Conservation (phyloP, 1,140 invertebrate genomes). For the Hetaerina americana region DNA sequence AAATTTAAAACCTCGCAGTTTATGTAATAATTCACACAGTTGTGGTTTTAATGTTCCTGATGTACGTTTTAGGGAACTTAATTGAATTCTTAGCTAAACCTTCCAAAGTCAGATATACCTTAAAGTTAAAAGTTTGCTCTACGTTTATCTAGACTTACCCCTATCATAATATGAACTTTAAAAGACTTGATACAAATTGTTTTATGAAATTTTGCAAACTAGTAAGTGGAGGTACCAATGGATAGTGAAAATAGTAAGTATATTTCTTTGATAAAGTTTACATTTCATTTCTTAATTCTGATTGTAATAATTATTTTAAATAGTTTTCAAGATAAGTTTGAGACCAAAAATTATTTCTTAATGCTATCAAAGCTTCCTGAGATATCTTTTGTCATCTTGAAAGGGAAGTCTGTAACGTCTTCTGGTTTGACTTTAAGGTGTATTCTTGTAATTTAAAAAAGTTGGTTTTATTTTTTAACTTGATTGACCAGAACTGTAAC, state of each 20-base stretch:
- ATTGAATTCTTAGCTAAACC: not conserved
- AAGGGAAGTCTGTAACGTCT: too few relatives aligned
- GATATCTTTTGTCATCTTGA: too few relatives aligned
- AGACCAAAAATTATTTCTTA: not conserved
- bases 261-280: conserved; percentile 6
- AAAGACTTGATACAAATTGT: conserved; percentile 12
- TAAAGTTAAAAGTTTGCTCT: too few relatives aligned
- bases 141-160: not conserved
- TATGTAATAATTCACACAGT: not conserved
- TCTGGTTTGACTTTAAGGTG: too few relatives aligned
- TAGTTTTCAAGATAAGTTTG: not conserved
- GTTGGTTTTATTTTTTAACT: too few relatives aligned
- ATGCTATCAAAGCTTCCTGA: too few relatives aligned
- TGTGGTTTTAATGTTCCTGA: not conserved
- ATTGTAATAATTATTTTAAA: not conserved
- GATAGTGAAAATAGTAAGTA: conserved; percentile 16
- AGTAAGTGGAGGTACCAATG: conserved; percentile 13
- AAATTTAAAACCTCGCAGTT: not conserved
- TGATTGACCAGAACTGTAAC: too few relatives aligned
- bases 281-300: not conserved
- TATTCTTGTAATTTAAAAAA: too few relatives aligned
- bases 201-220: conserved; percentile 16
- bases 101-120: too few relatives aligned
- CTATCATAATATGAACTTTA: not conserved
- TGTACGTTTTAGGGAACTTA: not conserved